phyloP scores from a whole-genome alignment of 2,113 vertebrate species.

The Empidonax alnorum region DNA sequence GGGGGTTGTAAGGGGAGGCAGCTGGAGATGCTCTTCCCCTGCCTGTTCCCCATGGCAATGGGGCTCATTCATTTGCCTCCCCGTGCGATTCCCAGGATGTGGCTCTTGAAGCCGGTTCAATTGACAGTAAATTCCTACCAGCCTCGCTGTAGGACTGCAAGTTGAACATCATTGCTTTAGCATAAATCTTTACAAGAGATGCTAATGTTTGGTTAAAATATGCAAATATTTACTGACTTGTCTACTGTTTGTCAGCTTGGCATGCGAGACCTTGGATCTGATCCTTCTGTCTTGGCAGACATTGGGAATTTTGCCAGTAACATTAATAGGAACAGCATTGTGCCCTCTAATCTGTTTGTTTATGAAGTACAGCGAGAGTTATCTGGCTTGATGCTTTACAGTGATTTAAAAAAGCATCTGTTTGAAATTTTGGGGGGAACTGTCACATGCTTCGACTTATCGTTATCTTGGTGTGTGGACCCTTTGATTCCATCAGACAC shows the following conservation, averaged over 20 bases:
- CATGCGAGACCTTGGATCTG: conserved; percentile 63
- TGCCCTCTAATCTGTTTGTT: conserved; percentile 71
- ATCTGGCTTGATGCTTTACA: conserved; percentile 62
- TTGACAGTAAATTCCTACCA: conserved; percentile 24
- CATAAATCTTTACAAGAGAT: conserved; percentile 66
- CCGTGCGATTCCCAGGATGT: background rate
- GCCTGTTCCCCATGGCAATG: background rate
- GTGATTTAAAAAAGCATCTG: conserved; percentile 60
- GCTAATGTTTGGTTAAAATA: conserved; percentile 71
- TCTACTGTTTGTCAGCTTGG: conserved; percentile 70
- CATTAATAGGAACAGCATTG: conserved; percentile 68
- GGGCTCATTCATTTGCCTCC: conserved; percentile 23
- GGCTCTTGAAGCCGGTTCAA: conserved; percentile 19
- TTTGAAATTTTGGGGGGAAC: conserved; percentile 39
- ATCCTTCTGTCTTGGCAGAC: conserved; percentile 70
- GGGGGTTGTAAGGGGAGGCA: conserved; percentile 26
- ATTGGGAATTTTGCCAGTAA: conserved; percentile 68
- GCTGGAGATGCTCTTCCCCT: conserved; percentile 29
- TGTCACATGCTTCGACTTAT: conserved; percentile 12
- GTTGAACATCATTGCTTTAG: conserved; percentile 62
- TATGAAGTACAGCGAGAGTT: conserved; percentile 60
- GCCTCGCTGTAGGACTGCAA: conserved; percentile 31
- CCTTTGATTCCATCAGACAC: conserved; percentile 3
- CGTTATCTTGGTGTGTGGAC: background rate
- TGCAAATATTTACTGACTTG: conserved; percentile 73